Base-by-base conservation (phyloP, 1,140 invertebrate genomes). In the Drosophila erecta region DNA sequence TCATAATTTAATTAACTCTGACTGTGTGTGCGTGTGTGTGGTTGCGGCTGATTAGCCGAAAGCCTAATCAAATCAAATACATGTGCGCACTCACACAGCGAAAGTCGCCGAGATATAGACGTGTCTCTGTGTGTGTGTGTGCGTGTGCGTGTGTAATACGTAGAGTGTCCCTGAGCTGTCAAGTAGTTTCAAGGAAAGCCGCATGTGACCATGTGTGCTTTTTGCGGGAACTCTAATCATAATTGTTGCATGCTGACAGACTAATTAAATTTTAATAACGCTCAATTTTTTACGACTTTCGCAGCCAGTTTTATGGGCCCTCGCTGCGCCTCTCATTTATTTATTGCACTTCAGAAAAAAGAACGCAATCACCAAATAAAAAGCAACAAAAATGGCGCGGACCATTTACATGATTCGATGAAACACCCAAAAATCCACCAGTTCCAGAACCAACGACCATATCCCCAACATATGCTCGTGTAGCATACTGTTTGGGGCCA, bases 191-290 rank as follows among this genome's bases (percentile, higher is more conserved):
- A 49, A 49, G 46, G 46, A 47, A 17, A 58, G 35, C 66, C 43
- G 55, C 47, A 40, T 60, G 43, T 44, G 22, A 73, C 58, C 57
- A 60, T 56, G 50, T 53, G 49, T 20, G 14, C 37, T 41, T 47
- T 46, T 24, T 49, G 58, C 54, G 69, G 35, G 41, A 55, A 74
- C 43, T 67, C 55, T 60, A 76, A 50, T 76, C 64, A 77, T 77
- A 70, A 76, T 69, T 77, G 57, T 61, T 77, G 50, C 50, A 50
- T 58, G 75, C 69, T 86, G 83, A 72, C 76, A 83, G 65, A 76
- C 79, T 87, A 87, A 87, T 87, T 79, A 83, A 84, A 79, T 83
- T 87, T 87, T 87, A 83, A 87, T 89, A 89, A 83, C 81, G 61
- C 64, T 79, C 43, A 46, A 75, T 58, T 75, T 61, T 76, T 56